Evolutionary conservation across 2,113 vertebrate genomes (phyloP), one percentile per base, ranked within the genome.

Genomic region (Tichodroma muraria): DNA sequence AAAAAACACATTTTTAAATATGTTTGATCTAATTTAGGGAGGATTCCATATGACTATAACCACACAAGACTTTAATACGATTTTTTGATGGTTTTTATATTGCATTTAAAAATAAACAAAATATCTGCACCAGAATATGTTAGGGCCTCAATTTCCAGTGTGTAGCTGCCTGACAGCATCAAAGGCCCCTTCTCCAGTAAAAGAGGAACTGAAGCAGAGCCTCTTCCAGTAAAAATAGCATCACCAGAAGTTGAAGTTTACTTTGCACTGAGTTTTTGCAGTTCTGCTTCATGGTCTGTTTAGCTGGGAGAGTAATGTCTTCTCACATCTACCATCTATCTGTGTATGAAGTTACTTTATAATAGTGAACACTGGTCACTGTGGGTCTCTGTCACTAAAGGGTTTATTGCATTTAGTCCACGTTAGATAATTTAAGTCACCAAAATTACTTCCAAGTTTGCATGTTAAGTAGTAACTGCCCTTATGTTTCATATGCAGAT

Each of bases 191-290:
- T 54, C 71, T 54, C 52, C 47, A 71, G 56, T 37, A 38, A 71
- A 93, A 95, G 81, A 49, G 82, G 94, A 95, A 95, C 63, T 18
- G 28, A 92, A 90, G 35, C 53, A 80, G 25, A 82, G 28, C 21
- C 24, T 38, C 44, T 37, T 28, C 78, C 52, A 61, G 40, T 59
- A 93, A 91, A 91, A 93, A 94, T 23, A 76, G 56, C 33, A 88
- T 12, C 45, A 83, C 9, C 64, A 92, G 45, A 68, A 84, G 49
- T 16, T 64, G 38, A 94, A 88, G 71, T 47, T 93, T 54, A 52
- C 37, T 85, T 88, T 79, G 40, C 6, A 77, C 33, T 57, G 52
- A 35, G 22, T 84, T 96, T 90, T 92, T 8, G 1, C 47, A 24
- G 87, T 80, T 94, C 75, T 12, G 8, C 88, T 90, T 96, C 64